Evolutionary conservation across 2,113 vertebrate species (phyloP).

Genomic region (Scortum barcoo): DNA sequence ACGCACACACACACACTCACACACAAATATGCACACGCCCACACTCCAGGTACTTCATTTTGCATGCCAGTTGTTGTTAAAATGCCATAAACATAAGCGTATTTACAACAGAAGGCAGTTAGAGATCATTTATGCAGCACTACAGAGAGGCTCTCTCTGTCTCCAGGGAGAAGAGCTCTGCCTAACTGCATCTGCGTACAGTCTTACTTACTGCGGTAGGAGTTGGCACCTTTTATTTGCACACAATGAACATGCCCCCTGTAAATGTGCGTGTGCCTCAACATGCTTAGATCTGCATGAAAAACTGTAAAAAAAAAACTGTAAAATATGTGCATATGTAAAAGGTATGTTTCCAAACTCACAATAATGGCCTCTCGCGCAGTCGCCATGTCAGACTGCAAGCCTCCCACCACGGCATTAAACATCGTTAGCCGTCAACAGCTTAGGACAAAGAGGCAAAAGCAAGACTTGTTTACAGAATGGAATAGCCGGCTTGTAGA

Average conservation of each 20-base stretch:
- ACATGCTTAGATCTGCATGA: conserved; percentile 23
- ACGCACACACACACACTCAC: conserved; percentile 5
- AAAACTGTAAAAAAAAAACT: conserved; percentile 26
- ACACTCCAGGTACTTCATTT: conserved; percentile 55
- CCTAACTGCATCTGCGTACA: conserved; percentile 42
- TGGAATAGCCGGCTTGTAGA: conserved; percentile 48
- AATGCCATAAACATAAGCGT: conserved; percentile 68
- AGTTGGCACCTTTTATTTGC: conserved; percentile 50
- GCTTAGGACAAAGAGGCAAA: conserved; percentile 43
- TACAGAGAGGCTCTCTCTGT: conserved; percentile 49
- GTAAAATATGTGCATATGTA: conserved; percentile 40
- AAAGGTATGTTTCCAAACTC: conserved; percentile 52
- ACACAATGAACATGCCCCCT: conserved; percentile 40
- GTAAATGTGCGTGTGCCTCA: conserved; percentile 15
- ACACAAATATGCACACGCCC: conserved; percentile 34
- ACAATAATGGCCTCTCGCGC: conserved; percentile 47
- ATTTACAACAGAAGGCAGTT: conserved; percentile 68
- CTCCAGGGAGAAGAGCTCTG: conserved; percentile 57
- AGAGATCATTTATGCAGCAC: conserved; percentile 61
- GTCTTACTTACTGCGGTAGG: conserved; percentile 39
- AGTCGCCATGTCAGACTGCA: conserved; percentile 16
- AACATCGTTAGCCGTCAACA: conserved; percentile 52
- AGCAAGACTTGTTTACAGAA: conserved; percentile 68
- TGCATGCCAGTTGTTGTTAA: conserved; percentile 63
- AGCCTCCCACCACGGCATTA: conserved; percentile 48